Evolutionary conservation across 2,113 vertebrate species (phyloP).

Genomic region (Amblyornis subalaris): DNA sequence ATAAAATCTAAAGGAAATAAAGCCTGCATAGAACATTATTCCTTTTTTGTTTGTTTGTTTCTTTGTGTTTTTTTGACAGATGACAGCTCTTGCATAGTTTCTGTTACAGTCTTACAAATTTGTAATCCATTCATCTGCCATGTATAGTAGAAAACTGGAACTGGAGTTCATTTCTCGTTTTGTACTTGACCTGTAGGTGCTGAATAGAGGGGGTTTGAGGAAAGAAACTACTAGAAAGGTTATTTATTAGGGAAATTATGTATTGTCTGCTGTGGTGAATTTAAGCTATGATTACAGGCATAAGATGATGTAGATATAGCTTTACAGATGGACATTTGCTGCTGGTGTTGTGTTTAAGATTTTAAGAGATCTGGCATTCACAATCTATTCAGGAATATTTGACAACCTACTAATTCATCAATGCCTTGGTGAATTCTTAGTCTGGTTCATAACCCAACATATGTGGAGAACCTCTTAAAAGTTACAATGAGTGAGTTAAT

Average conservation of each 20-base stretch:
- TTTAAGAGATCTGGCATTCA: background rate
- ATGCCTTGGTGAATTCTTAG: background rate
- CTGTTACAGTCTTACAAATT: background rate
- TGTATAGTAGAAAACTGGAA: background rate
- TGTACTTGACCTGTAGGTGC: background rate
- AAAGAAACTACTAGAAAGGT: background rate
- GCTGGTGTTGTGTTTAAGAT: background rate
- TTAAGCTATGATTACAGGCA: background rate
- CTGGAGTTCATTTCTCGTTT: background rate
- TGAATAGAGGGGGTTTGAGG: background rate
- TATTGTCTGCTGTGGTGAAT: background rate
- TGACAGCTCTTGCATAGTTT: background rate
- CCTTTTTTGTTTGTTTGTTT: background rate
- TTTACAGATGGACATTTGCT: background rate
- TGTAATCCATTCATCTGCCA: background rate
- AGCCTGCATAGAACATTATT: background rate
- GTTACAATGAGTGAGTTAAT: background rate
- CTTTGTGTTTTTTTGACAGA: background rate
- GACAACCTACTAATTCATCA: background rate
- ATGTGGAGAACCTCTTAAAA: background rate
- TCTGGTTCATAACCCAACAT: background rate
- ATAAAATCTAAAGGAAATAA: background rate
- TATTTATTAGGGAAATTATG: background rate
- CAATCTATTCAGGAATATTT: background rate
- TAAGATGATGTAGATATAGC: background rate